Evolutionary conservation across 2,888 invertebrate genomes (phyloP), one percentile per base, ranked within the genome.

Genomic region (Drosophila pegasa): DNA sequence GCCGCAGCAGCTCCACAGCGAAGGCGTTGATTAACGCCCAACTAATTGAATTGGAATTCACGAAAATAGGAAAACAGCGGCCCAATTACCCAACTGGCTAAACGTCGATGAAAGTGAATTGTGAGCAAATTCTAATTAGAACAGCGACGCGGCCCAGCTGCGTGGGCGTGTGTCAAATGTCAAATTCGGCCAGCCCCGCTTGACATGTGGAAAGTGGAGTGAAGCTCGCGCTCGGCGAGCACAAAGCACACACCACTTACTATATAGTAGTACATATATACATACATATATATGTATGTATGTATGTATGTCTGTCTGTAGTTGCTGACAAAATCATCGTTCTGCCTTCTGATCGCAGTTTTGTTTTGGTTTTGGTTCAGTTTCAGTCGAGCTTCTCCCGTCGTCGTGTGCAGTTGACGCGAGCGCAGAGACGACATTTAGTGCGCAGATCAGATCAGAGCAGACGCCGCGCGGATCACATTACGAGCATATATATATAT

Each of bases 151-250:
- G 2, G 8, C 29, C 8, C 20, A 10, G 22, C 31, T 35, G 35
- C 50, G 87, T 87, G 72, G 84, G 86, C 83, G 78, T 75, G 71
- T 88, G 88, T 84, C 84, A 84, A 82, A 88, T 85, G 88, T 86
- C 86, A 78, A 69, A 72, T 78, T 27, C 37, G 45, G 43, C 14
- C 7, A 16, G 52, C 20, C 9, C 4, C 29, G 25, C n/a, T 29
- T 41, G 51, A 38, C 40, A 51, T 58, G 72, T 25, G 66, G 66
- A 76, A 61, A 58, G 41, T 61, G 40, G 33, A 60, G 52, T 60
- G 40, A 27, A 35, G 50, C 33, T 9, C 16, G 9, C n/a, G n/a
- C 35, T 54, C n/a, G 35, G 54, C 31, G 9, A 31, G 18, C 14
- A 18, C 2, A 27, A 16, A 16, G 9, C 29, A 31, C 10, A 38